Base-by-base conservation (phyloP, 1,140 invertebrate species). In the Pseudoatta argentina region DNA sequence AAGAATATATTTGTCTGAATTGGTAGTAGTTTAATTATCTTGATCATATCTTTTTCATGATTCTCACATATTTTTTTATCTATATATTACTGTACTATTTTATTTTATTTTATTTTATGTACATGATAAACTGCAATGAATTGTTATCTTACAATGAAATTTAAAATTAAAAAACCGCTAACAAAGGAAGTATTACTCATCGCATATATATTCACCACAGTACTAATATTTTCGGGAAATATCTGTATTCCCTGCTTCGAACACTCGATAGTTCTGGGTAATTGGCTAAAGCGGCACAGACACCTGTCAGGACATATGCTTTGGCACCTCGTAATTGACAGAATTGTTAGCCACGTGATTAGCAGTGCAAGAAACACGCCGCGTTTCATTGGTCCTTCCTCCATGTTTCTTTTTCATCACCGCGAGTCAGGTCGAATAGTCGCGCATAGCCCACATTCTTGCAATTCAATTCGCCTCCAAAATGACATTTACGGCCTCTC, bases 141-240 rank as follows among this genome's bases (percentile, higher is more conserved):
- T 30, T 7, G 48, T 16, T 55, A 21, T 27, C 24, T 39, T 51
- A 21, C 3, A 44, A n/a, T 12, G 6, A 39, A 10, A 71, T 72
- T 59, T 18, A 27, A 1, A n/a, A 18, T 57, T n/a, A 48, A 21
- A 27, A 55, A 67, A 55, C 0, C 18, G 12, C n/a, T 27, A 18
- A 30, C 24, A 72, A 48, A 2, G 14, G 24, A 0, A 5, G 48
- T 21, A 69, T 69, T 69, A 48, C 6, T 59, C 24, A 30, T 48
- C 30, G 7, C 2, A n/a, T 16, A 57, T 21, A 14, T 18, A 90
- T 92, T 91, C 48, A 93, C 93, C 21, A 88, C 0, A 12, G 88
- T 83, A 55, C 89, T 93, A 16, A 93, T 87, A 44, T 93, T 93
- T 27, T 86, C 71, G 2, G 93, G 93, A 75, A 93, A 93, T 7